Percentiles rank a stretch among this genome's conserved stretches.
Conservation (phyloP, 1,140 invertebrate genomes). For the Danaus plexippus region DNA sequence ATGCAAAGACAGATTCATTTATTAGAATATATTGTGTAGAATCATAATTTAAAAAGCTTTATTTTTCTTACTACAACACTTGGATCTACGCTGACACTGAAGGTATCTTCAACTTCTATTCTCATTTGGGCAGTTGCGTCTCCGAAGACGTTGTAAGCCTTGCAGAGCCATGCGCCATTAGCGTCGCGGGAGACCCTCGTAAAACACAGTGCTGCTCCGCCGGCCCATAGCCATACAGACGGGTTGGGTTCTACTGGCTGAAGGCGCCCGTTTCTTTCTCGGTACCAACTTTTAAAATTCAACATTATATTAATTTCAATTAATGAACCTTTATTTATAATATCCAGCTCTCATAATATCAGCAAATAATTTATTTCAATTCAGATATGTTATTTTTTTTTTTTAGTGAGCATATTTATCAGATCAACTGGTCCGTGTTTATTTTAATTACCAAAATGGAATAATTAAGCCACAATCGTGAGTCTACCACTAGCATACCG, state of each 20-base stretch:
- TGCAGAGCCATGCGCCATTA: constrained; percentile 50
- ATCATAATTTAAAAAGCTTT: too few relatives aligned
- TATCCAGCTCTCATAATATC: background rate
- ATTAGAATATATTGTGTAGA: too few relatives aligned
- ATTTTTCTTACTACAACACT: constrained; percentile 25
- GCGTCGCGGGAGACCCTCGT: constrained; percentile 17
- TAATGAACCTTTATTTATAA: background rate
- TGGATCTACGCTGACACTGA: constrained; percentile 37
- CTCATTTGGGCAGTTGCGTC: constrained; percentile 44
- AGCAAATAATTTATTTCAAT: too few relatives aligned
- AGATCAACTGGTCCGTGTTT: too few relatives aligned
- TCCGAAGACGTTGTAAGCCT: constrained; percentile 48
- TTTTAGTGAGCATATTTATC: too few relatives aligned
- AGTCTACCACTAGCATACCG: too few relatives aligned
- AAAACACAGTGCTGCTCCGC: constrained; percentile 50
- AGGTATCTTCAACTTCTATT: constrained; percentile 32
- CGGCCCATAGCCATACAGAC: constrained; percentile 38
- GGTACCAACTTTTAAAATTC: constrained; percentile 41
- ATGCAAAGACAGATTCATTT: too few relatives aligned
- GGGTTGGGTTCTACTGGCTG: constrained; percentile 25
- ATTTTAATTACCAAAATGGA: too few relatives aligned
- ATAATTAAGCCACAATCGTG: too few relatives aligned
- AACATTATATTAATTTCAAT: background rate
- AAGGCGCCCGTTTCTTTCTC: constrained; percentile 36
- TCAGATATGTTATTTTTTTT: too few relatives aligned